phyloP scores from a whole-genome alignment of 2,888 invertebrate species.

The Caenorhabditis drosophilae region DNA sequence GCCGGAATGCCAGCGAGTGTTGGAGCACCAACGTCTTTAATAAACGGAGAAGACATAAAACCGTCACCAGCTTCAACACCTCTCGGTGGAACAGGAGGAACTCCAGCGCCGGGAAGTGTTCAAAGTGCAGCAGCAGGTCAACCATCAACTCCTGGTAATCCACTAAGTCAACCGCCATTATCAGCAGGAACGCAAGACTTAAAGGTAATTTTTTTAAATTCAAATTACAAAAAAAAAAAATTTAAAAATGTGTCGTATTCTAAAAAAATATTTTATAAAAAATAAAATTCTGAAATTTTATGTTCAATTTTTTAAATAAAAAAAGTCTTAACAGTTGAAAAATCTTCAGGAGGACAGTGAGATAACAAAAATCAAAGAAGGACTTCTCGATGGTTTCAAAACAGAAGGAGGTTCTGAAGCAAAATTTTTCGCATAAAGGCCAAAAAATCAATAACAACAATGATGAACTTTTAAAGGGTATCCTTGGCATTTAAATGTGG shows the following conservation, averaged over 20 bases:
- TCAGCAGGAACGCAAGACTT: slow-evolving; percentile 18
- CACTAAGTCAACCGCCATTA: slow-evolving; percentile 15
- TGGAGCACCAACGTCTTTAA: slow-evolving; percentile 11
- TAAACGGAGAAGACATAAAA: slow-evolving; percentile 54
- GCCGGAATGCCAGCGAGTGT: slow-evolving; percentile 3
- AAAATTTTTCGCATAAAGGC: slow-evolving; percentile 1
- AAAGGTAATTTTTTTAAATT: slow-evolving; percentile 12
- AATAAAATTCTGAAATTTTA: too few relatives aligned
- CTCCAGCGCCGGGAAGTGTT: slow-evolving; percentile 49
- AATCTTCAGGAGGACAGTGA: slow-evolving; percentile 72
- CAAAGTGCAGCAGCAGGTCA: slow-evolving; percentile 24
- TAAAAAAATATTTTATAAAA: too few relatives aligned
- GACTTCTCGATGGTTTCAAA: slow-evolving; percentile 99
- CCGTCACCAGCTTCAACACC: slow-evolving; percentile 55
- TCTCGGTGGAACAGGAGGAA: slow-evolving; percentile 32
- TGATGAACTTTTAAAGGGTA: too few relatives aligned
- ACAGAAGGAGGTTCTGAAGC: slow-evolving; percentile 9
- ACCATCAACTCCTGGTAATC: slow-evolving; percentile 16
- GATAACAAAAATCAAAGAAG: slow-evolving; percentile 99
- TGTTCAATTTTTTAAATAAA: not conserved
- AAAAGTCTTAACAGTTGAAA: not conserved
- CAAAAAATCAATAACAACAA: not conserved
- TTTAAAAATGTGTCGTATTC: not conserved
- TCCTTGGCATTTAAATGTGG: too few relatives aligned
- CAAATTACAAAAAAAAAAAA: slow-evolving; percentile 1